Base-by-base conservation (phyloP, 2,113 vertebrate species). In the Eublepharis macularius region DNA sequence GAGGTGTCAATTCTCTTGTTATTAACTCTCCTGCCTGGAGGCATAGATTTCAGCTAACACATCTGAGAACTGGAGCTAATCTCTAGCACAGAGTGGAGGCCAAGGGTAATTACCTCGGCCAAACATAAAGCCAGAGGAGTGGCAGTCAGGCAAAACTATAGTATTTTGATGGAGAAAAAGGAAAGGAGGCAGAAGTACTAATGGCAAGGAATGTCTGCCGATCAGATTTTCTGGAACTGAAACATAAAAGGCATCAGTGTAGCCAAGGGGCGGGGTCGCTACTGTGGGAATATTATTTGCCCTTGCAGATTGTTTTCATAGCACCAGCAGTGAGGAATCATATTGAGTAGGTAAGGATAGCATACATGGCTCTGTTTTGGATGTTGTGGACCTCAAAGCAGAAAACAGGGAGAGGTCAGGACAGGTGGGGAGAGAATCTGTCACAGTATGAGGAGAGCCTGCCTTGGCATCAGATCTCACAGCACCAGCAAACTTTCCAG, bases 1-100 rank as follows among this genome's bases (percentile, higher is more conserved):
- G 82, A 90, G 87, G 89, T 94, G 92, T 91, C 93, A 94, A 90
- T 91, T 90, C 66, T 84, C 86, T 87, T 94, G 90, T 94, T 93
- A 95, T 82, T 87, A 86, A 84, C 82, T 89, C 84, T 72, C 90
- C 72, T 89, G 92, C 90, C 90, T 84, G 90, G 73, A 24, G 90
- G 90, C 89, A 90, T 45, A 88, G 76, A 91, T 83, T 84, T 2
- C 87, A 90, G 86, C 69, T 41, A 81, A 65, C 2, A 6, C 89
- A 88, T 90, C 93, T 75, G 80, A 84, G 78, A 24, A 92, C 88
- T 89, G 91, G 79, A 57, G 81, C 82, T 86, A 86, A 65, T 91
- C 91, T 93, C 74, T 43, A 88, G 89, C 77, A 81, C 86, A 93
- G 86, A 92, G 91, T 88, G 88, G 93, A 95, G 87, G 88, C 91